Percentiles rank a stretch among this genome's conserved stretches.
Conservation (phyloP, 2,797 vertebrate species). For the Chaunax sp. region DNA sequence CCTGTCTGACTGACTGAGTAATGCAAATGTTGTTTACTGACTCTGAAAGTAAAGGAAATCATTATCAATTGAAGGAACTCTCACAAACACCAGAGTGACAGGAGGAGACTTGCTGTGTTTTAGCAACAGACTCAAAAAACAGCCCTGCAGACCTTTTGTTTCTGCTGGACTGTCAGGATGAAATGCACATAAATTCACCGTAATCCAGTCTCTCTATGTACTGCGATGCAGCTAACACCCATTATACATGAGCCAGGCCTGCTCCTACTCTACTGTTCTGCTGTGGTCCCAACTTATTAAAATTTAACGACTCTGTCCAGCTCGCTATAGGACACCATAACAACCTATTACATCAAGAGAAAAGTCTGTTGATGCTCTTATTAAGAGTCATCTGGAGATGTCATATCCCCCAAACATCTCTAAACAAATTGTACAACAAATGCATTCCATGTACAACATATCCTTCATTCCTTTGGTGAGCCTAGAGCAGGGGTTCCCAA, state of each 20-base stretch:
- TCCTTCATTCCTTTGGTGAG: too few relatives aligned
- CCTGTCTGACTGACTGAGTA: conserved; percentile 14
- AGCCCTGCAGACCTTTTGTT: conserved; percentile 11
- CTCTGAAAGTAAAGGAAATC: conserved; percentile 29
- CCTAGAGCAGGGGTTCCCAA: too few relatives aligned
- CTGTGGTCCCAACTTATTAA: conserved; percentile 22
- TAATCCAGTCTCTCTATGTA: conserved; percentile 25
- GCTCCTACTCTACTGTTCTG: conserved; percentile 8
- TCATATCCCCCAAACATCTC: too few relatives aligned
- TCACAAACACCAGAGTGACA: background rate
- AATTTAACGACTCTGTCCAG: conserved; percentile 23
- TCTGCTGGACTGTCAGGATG: conserved; percentile 3
- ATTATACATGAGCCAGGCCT: background rate
- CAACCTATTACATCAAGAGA: conserved; percentile 13
- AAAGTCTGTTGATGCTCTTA: background rate
- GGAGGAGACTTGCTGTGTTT: conserved; percentile 12
- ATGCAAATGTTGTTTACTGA: conserved; percentile 40
- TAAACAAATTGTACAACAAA: too few relatives aligned
- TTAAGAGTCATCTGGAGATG: too few relatives aligned
- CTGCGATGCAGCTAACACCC: conserved; percentile 2
- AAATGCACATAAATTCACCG: conserved; percentile 16
- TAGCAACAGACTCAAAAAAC: conserved; percentile 20
- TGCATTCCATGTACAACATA: too few relatives aligned
- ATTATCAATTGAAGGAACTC: conserved; percentile 27
- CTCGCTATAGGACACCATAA: background rate